A percentile compares a stretch with the other conserved stretches of the same genome.
phyloP scores from a whole-genome alignment of 2,113 vertebrate species.

The Onychorhynchus coronatus region DNA sequence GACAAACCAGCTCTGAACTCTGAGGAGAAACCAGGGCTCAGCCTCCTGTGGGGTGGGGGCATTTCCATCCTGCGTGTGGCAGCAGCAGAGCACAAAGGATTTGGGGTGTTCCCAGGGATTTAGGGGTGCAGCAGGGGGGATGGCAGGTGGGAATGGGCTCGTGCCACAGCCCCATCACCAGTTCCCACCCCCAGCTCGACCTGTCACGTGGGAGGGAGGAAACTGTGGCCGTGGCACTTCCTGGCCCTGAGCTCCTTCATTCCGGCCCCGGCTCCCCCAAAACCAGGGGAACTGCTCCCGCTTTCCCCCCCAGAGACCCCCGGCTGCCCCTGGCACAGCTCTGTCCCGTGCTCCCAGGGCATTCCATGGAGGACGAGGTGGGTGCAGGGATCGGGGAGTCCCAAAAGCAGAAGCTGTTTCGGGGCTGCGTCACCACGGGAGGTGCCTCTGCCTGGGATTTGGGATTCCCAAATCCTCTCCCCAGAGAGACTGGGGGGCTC shows the following conservation, averaged over 20 bases:
- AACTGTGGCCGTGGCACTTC: conserved; percentile 66
- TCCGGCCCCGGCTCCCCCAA: background rate
- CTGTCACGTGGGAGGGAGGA: conserved; percentile 49
- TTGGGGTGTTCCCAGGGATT: accelerated
- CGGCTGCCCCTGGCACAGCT: accelerated
- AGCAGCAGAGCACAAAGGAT: accelerated
- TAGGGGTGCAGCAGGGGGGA: background rate
- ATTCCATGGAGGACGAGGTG: conserved; percentile 69
- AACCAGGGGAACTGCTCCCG: background rate
- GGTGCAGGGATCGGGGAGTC: background rate
- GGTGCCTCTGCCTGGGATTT: accelerated
- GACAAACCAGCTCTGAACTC: accelerated
- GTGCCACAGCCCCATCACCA: background rate
- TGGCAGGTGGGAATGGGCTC: accelerated
- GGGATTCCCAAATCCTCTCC: background rate
- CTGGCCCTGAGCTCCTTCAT: background rate
- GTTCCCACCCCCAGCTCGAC: background rate
- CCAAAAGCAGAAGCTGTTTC: background rate
- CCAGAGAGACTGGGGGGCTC: accelerated
- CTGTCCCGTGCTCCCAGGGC: accelerated
- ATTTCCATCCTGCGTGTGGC: accelerated
- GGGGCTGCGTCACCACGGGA: accelerated
- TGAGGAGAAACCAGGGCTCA: background rate
- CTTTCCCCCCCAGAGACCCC: background rate
- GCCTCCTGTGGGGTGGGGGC: accelerated